Percentiles rank a stretch among this genome's conserved stretches.
phyloP scores from a whole-genome alignment of 53 echinoderm and acorn worm species.

The Apostichopus leukothele region DNA sequence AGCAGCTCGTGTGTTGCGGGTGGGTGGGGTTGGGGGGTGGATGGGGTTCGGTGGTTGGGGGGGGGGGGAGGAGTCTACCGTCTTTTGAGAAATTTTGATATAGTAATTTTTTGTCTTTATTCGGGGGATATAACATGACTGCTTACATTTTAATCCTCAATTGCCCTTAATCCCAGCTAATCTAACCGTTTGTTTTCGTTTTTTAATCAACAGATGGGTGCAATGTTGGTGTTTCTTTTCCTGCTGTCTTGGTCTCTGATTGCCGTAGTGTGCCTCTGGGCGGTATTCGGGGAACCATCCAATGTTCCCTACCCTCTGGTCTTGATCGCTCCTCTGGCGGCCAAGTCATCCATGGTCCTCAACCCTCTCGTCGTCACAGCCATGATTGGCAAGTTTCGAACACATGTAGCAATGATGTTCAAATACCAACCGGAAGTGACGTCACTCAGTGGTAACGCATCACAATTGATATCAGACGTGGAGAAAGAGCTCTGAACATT shows the following conservation, averaged over 20 bases:
- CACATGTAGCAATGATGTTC: conserved; percentile 56
- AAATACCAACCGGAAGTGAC: conserved; percentile 31
- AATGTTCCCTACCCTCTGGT: conserved; percentile 57
- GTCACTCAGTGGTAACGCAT: background rate
- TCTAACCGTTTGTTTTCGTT: no score
- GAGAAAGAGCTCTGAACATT: conserved; percentile 25
- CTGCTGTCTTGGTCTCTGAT: conserved; percentile 71
- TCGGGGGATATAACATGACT: no score
- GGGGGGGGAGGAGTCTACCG: no score
- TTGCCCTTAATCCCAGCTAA: no score
- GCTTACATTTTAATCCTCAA: no score
- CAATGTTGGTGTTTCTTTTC: conserved; percentile 62
- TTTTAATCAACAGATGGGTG: conserved; percentile 58
- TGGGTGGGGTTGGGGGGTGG: no score
- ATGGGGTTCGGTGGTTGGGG: no score
- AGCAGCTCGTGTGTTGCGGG: no score
- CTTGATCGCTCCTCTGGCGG: conserved; percentile 62
- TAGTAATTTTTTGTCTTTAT: background rate
- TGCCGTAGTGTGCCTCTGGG: conserved; percentile 71
- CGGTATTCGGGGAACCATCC: conserved; percentile 61
- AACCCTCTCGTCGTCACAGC: conserved; percentile 71
- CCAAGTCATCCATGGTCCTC: conserved; percentile 60
- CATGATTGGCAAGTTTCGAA: conserved; percentile 68
- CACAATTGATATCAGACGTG: background rate
- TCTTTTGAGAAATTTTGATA: no score